These are phyloP conservation scores for Sterrhoptilus dennistouni DNA, from an alignment of 2,113 vertebrate genomes.

Conservation along the genomic window DNA sequence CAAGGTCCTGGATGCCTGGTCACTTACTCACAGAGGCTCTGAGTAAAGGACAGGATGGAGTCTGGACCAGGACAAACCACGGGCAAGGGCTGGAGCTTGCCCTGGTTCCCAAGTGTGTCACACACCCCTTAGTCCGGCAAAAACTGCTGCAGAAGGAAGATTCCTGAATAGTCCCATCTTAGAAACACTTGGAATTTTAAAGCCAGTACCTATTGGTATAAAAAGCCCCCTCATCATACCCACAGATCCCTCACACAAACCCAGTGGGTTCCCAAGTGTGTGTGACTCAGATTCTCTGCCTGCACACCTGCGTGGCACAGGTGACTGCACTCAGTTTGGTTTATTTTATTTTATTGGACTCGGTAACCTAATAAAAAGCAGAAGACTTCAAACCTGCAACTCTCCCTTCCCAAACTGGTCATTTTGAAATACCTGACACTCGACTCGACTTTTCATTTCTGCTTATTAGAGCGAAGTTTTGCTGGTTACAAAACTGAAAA, in stretches of 20 bases:
- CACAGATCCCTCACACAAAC: not conserved
- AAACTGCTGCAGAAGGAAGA: not conserved
- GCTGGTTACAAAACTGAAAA: not conserved
- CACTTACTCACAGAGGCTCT: not conserved
- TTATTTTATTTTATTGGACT: not conserved
- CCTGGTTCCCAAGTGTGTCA: not conserved
- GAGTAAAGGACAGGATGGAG: not conserved
- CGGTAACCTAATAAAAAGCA: not conserved
- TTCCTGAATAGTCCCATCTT: not conserved
- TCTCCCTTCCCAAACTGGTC: not conserved
- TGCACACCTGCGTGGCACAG: not conserved
- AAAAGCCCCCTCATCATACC: fast-evolving
- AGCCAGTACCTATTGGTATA: not conserved
- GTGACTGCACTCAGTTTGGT: not conserved
- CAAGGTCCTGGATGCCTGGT: not conserved
- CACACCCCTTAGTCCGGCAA: not conserved
- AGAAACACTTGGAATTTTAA: not conserved
- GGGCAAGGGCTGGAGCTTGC: not conserved
- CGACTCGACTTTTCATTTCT: not conserved
- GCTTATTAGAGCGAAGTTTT: not conserved
- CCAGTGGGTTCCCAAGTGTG: no score
- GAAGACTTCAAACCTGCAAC: not conserved
- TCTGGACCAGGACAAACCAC: not conserved
- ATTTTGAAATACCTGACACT: not conserved
- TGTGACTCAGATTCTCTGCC: not conserved